phyloP scores from a whole-genome alignment of 2,113 vertebrate genomes.

The Cinclus mexicanus region DNA sequence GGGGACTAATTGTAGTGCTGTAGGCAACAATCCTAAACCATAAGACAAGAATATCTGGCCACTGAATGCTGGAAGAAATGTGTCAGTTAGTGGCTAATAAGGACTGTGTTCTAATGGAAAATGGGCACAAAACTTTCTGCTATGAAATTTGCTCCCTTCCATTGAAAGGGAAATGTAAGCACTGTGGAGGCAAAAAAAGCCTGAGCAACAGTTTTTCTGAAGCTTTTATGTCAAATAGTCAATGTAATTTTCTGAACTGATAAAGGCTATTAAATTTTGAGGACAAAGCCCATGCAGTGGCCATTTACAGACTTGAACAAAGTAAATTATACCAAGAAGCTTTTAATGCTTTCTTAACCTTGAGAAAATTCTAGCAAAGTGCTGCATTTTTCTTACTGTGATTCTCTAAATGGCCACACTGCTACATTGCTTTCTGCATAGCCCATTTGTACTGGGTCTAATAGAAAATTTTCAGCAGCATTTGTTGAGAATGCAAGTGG shows the following conservation, averaged over 20 bases:
- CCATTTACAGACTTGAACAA: conserved; percentile 9
- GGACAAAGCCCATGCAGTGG: not conserved
- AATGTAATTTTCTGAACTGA: not conserved
- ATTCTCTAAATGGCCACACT: conserved; percentile 32
- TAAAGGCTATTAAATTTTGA: conserved; percentile 70
- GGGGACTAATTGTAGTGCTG: not conserved
- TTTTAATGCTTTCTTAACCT: not conserved
- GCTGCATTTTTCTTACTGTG: not conserved
- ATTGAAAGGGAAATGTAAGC: not conserved
- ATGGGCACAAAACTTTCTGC: not conserved
- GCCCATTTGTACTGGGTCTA: not conserved
- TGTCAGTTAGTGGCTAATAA: not conserved
- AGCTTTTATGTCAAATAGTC: not conserved
- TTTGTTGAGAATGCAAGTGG: not conserved
- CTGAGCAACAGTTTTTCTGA: not conserved
- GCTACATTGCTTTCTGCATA: conserved; percentile 37
- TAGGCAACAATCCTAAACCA: not conserved
- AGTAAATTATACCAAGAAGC: not conserved
- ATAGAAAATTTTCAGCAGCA: not conserved
- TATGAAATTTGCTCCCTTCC: not conserved
- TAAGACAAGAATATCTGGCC: not conserved
- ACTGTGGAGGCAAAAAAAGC: not conserved
- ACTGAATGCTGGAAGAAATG: not conserved
- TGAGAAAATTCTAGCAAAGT: not conserved
- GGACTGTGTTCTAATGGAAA: not conserved